phyloP scores from a whole-genome alignment of 2,888 invertebrate species.

The Phaedon cochleariae region DNA sequence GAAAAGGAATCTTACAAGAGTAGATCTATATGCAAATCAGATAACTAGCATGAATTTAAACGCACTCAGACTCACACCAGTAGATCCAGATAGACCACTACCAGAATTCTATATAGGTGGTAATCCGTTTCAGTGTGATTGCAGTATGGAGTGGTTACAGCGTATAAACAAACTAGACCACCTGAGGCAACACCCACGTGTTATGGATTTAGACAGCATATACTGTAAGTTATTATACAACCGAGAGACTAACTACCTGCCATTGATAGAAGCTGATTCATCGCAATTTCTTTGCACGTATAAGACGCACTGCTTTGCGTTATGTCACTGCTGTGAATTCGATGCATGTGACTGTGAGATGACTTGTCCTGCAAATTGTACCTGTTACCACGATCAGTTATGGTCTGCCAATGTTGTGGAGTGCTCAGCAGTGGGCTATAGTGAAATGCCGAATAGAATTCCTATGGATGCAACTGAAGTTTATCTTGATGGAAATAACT shows the following conservation, averaged over 20 bases:
- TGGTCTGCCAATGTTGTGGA: constrained; percentile 95
- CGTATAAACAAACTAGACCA: constrained; percentile 86
- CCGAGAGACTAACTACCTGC: constrained; percentile 83
- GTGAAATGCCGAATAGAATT: constrained; percentile 84
- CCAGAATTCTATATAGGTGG: constrained; percentile 94
- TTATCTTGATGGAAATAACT: constrained; percentile 91
- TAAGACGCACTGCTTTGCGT: constrained; percentile 91
- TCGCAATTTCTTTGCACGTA: constrained; percentile 93
- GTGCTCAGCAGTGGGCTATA: constrained; percentile 83
- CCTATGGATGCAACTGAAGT: constrained; percentile 97
- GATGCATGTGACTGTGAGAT: constrained; percentile 98
- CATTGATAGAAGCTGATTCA: constrained; percentile 86
- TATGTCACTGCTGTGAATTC: constrained; percentile 96
- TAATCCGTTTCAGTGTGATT: constrained; percentile 94
- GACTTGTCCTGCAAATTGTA: constrained; percentile 93
- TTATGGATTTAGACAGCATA: constrained; percentile 89
- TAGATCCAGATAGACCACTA: constrained; percentile 76
- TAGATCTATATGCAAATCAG: constrained; percentile 92
- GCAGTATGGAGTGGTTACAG: constrained; percentile 95
- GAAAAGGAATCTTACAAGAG: constrained; percentile 87
- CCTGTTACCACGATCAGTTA: constrained; percentile 93
- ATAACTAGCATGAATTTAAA: constrained; percentile 90
- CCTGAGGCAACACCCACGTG: constrained; percentile 86
- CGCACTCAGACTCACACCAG: constrained; percentile 82
- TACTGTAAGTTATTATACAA: constrained; percentile 89